phyloP scores from a whole-genome alignment of 2,888 invertebrate genomes.

The Tenthredo distinguenda region DNA sequence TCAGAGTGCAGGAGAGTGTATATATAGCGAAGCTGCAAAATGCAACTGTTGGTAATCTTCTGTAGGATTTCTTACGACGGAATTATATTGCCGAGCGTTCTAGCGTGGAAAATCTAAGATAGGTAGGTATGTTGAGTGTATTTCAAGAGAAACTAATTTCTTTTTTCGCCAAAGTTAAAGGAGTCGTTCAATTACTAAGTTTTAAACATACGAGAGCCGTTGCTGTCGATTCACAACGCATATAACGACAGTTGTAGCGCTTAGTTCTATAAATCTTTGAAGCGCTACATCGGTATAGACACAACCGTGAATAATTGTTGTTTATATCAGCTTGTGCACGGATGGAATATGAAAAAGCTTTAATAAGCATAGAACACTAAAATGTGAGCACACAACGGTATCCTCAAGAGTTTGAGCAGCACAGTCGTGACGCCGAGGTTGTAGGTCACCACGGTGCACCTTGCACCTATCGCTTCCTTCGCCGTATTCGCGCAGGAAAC shows the following conservation, averaged over 20 bases:
- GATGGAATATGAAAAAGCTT: slow-evolving; percentile 11
- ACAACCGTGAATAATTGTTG: slow-evolving; percentile 7
- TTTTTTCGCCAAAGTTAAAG: not conserved
- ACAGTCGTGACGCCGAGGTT: slow-evolving; percentile 74
- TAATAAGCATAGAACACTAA: slow-evolving; percentile 50
- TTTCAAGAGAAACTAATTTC: not conserved
- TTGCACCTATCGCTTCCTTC: slow-evolving; percentile 65
- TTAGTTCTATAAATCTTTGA: slow-evolving; percentile 20
- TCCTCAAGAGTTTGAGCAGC: slow-evolving; percentile 55
- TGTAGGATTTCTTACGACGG: not conserved
- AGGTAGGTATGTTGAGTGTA: too few species aligned
- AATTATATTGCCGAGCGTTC: slow-evolving; percentile 18
- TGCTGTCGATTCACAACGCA: slow-evolving; percentile 8
- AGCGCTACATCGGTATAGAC: not conserved
- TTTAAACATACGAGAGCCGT: not conserved
- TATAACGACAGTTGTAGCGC: not conserved
- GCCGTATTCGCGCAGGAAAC: slow-evolving; percentile 65
- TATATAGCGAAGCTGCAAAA: not conserved
- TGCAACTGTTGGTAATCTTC: slow-evolving; percentile 25
- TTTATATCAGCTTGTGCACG: not conserved
- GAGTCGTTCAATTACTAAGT: not conserved
- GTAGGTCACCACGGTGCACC: slow-evolving; percentile 73
- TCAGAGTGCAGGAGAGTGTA: not conserved
- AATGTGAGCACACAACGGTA: slow-evolving; percentile 52
- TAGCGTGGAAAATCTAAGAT: slow-evolving; percentile 27